Conservation (phyloP, 1,140 invertebrate species). For the Mizuhopecten yessoensis region DNA sequence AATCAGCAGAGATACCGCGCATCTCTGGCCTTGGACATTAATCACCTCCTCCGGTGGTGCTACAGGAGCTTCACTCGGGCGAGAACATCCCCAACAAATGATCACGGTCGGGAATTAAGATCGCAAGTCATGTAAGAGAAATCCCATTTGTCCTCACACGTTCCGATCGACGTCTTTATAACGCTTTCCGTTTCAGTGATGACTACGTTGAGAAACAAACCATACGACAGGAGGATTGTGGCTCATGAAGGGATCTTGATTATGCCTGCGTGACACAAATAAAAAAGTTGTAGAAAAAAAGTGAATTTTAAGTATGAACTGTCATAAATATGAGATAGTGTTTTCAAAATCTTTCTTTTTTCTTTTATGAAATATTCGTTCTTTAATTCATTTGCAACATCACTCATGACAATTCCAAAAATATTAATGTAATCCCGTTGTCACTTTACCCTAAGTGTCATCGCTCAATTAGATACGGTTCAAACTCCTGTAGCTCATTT, state of each 20-base stretch:
- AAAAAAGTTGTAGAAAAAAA: no score
- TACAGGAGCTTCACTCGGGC: neutral
- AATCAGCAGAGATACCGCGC: neutral
- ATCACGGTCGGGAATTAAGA: neutral
- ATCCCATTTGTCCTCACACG: neutral
- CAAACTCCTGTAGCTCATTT: no score
- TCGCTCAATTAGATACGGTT: no score
- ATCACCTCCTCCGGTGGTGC: neutral
- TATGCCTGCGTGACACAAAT: no score
- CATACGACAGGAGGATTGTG: neutral
- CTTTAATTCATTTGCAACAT: no score
- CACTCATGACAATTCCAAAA: no score
- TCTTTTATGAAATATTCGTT: no score
- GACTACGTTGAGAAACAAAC: neutral
- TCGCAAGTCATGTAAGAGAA: neutral
- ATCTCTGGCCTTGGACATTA: neutral
- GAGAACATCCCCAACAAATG: neutral
- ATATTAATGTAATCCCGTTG: no score
- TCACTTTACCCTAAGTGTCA: no score
- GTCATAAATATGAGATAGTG: no score
- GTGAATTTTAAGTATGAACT: no score
- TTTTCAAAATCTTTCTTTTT: no score
- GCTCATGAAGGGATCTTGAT: neutral
- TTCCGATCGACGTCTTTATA: slow-evolving; percentile 8
- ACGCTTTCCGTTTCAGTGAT: neutral